Percentiles rank a stretch among this genome's conserved stretches.
Evolutionary conservation across 1,140 invertebrate genomes (phyloP).

Genomic region (Himalopsyche phryganea): DNA sequence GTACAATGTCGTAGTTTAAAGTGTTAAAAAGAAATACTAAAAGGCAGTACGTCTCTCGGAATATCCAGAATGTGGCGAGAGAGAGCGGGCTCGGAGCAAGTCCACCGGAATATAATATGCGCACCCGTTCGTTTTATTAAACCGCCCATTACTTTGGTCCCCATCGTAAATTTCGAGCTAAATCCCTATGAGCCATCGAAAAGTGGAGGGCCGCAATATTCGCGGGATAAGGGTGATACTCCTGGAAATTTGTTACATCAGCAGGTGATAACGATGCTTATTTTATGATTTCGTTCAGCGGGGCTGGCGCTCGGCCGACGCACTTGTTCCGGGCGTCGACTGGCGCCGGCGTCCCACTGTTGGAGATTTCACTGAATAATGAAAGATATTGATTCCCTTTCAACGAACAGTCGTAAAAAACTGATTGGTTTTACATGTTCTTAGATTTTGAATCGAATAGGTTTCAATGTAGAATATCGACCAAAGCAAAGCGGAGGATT

Average conservation of each 20-base stretch:
- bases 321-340: too few species aligned
- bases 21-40: neutral
- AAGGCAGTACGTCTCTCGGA: too few species aligned
- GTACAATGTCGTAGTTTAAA: neutral
- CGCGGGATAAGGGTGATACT: constrained; percentile 12
- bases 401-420: too few species aligned
- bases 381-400: too few species aligned
- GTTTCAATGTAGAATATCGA: too few species aligned
- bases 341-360: neutral
- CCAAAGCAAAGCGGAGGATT: too few species aligned
- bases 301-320: constrained; percentile 5
- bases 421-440: too few species aligned
- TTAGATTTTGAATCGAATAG: too few species aligned
- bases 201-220: constrained; percentile 20
- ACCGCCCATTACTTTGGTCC: constrained; percentile 24
- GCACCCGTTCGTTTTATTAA: constrained; percentile 22
- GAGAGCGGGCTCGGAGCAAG: neutral
- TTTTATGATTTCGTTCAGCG: constrained; percentile 15
- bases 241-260: constrained; percentile 32
- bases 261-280: constrained; percentile 29
- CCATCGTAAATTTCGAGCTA: constrained; percentile 15
- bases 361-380: too few species aligned
- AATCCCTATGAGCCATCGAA: constrained; percentile 18
- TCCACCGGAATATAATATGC: constrained; percentile 3
- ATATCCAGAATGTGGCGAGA: too few species aligned